Base-by-base conservation (phyloP, 2,888 invertebrate genomes). In the Volucella inflata region DNA sequence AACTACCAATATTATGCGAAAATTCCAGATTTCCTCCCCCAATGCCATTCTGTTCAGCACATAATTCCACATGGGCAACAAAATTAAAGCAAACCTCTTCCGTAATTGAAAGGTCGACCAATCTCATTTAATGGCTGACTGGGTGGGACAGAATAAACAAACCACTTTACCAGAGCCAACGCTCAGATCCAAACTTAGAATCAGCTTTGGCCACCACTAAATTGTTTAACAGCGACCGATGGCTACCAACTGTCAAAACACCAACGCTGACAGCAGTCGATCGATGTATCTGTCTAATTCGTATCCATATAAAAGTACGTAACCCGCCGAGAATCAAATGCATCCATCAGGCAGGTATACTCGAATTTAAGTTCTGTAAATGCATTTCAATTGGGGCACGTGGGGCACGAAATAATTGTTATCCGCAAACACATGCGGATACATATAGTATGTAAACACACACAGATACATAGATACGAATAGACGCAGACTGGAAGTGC, bases 21-120 rank as follows among this genome's bases (percentile, higher is more conserved):
- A n/a, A n/a, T n/a, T n/a, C n/a, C n/a, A n/a, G n/a, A n/a, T n/a
- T 21, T 21, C 21, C 21, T 2, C 21, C 21, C 4, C 21, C 21
- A 30, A 1, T 30, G 30, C 0, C 6, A 30, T 30, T 6, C 30
- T 0, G 30, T 30, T 30, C 30, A 30, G 30, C 30, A 30, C 6
- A 30, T 30, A 30, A 30, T 30, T 30, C 30, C 30, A 3, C 30
- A 30, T 30, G 30, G 1, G n/a, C 36, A 48, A 48, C 48, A 55
- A 65, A 59, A 79, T 60, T 72, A 72, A 72, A 65, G 42, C 21
- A 65, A 72, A 59, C 79, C 44, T 44, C 42, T 16, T 55, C 50
- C 64, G 48, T 78, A 71, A 71, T 64, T 78, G 71, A 64, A 71
- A 71, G 50, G 65, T 59, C 46, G 65, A 65, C 60, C 51, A 40